Evolutionary conservation across 2,113 vertebrate species (phyloP).

Genomic region (Mastomys coucha): DNA sequence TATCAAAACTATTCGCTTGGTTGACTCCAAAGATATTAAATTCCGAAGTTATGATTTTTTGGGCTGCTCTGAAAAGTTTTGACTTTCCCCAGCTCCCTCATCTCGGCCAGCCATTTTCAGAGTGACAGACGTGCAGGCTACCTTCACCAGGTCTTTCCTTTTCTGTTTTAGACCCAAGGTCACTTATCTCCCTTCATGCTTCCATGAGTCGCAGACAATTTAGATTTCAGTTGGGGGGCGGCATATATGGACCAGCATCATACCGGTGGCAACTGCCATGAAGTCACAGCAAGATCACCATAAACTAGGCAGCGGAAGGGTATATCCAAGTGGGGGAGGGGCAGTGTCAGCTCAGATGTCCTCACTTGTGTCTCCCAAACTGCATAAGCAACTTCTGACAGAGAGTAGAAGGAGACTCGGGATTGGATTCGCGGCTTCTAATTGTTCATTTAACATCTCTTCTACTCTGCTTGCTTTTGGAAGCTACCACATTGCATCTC

Average conservation of each 20-base stretch:
- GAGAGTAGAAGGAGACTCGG: not conserved
- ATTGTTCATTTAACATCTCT: not conserved
- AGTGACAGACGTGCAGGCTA: not conserved
- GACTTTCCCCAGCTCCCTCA: conserved; percentile 19
- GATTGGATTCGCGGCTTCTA: not conserved
- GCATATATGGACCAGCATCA: not conserved
- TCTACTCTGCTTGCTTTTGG: not conserved
- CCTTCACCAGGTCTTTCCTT: conserved; percentile 16
- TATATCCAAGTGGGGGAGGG: not conserved
- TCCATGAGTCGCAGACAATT: conserved; percentile 27
- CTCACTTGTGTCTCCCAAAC: not conserved
- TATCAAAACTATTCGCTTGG: conserved; percentile 47
- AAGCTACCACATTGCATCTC: not conserved
- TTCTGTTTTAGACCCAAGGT: conserved; percentile 54
- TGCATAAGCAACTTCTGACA: not conserved
- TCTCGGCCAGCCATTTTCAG: conserved; percentile 59
- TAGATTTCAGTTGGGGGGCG: conserved; percentile 23
- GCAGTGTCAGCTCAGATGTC: not conserved
- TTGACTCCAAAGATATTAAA: conserved; percentile 55
- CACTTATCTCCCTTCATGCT: conserved; percentile 26
- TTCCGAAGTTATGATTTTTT: conserved; percentile 18
- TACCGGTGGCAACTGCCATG: not conserved
- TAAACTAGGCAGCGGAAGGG: conserved; percentile 25
- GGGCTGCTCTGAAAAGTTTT: conserved; percentile 20
- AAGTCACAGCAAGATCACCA: not conserved